These are phyloP conservation scores for Lamprologus callipterus DNA, from an alignment of 2,113 vertebrate species.

Conservation along the genomic window DNA sequence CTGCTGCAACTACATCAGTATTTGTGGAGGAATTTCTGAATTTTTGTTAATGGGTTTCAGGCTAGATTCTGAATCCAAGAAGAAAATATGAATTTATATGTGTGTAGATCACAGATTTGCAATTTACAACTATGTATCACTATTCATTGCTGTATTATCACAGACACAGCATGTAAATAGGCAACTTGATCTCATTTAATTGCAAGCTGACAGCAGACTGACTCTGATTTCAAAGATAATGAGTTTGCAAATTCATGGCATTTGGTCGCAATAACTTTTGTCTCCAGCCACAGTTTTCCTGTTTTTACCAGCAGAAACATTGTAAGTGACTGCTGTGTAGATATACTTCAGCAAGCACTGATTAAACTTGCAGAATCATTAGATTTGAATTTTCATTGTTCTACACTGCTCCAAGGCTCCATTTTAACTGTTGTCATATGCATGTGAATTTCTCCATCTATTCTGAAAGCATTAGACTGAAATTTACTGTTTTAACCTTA, in stretches of 20 bases:
- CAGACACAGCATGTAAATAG: neutral
- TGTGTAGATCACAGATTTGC: neutral
- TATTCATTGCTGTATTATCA: neutral
- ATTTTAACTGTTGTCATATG: neutral
- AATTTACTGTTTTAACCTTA: neutral
- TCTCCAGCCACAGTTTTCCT: neutral
- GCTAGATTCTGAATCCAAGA: neutral
- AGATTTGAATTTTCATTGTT: neutral
- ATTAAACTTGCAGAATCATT: neutral
- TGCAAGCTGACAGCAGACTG: neutral
- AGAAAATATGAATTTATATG: neutral
- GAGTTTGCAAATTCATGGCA: neutral
- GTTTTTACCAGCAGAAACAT: neutral
- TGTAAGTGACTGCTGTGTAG: neutral
- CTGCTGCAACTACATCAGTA: neutral
- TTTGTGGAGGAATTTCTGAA: neutral
- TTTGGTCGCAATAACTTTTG: neutral
- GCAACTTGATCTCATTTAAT: neutral
- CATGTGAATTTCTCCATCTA: neutral
- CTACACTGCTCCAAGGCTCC: neutral
- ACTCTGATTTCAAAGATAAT: neutral
- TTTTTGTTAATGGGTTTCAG: neutral
- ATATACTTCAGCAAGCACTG: neutral
- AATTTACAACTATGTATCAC: neutral
- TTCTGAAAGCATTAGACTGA: neutral